Percentiles rank a stretch among this genome's conserved stretches.
Evolutionary conservation across 2,797 vertebrate species (phyloP).

Genomic region (Setipinna tenuifilis): DNA sequence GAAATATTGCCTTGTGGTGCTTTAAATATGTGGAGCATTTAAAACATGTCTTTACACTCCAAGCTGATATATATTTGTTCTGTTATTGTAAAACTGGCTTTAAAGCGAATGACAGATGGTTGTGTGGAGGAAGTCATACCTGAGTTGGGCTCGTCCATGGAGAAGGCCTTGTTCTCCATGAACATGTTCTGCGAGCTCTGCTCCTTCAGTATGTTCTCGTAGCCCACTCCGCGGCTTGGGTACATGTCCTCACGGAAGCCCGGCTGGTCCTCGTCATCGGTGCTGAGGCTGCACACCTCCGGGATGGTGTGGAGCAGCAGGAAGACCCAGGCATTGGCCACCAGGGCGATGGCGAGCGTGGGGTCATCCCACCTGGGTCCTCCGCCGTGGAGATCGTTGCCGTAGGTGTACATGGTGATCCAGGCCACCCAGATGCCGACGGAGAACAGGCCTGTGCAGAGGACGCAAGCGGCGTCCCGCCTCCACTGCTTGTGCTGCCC

Average conservation of each 20-base stretch:
- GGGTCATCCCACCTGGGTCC: constrained; percentile 85
- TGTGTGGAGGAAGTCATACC: background rate
- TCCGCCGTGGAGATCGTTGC: constrained; percentile 65
- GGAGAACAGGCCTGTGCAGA: constrained; percentile 76
- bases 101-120: background rate
- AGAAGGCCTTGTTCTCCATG: constrained; percentile 95
- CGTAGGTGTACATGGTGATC: constrained; percentile 90
- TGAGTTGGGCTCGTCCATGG: constrained; percentile 82
- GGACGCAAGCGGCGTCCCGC: constrained; percentile 74
- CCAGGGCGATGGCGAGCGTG: constrained; percentile 87
- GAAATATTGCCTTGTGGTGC: too few species aligned
- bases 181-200: constrained; percentile 87
- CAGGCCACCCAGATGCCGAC: constrained; percentile 88
- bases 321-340: constrained; percentile 86
- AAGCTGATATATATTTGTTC: background rate
- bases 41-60: background rate
- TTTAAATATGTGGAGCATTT: too few species aligned
- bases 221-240: constrained; percentile 82
- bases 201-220: constrained; percentile 93
- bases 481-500: constrained; percentile 77
- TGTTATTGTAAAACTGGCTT: background rate
- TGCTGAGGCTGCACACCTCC: constrained; percentile 78
- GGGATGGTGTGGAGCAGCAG: constrained; percentile 85
- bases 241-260: constrained; percentile 75
- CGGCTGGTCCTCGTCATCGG: constrained; percentile 65